Evolutionary conservation across 2,888 invertebrate genomes (phyloP).

Genomic region (Mactromeris polynyma): DNA sequence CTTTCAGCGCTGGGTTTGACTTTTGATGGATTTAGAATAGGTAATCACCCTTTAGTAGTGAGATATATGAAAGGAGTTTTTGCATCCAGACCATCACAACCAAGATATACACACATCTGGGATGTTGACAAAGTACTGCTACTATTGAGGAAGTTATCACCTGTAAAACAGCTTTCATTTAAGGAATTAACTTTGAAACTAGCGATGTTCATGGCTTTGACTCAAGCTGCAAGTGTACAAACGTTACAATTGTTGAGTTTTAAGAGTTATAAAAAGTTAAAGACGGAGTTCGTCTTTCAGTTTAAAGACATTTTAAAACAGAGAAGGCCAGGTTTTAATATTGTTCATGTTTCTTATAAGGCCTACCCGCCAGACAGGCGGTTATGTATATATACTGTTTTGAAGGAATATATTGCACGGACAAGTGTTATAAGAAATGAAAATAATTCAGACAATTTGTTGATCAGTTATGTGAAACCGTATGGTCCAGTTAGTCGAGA

Average conservation of each 20-base stretch:
- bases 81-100: conserved; percentile 34
- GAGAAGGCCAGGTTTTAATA: too few relatives aligned
- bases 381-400: too few relatives aligned
- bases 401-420: too few relatives aligned
- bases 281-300: too few relatives aligned
- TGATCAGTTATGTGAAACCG: too few relatives aligned
- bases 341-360: too few relatives aligned
- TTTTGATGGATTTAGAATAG: conserved; percentile 39
- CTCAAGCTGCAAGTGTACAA: conserved; percentile 50
- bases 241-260: conserved; percentile 45
- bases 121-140: conserved; percentile 36
- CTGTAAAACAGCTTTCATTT: conserved; percentile 27
- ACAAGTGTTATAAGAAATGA: too few relatives aligned
- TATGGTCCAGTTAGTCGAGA: too few relatives aligned
- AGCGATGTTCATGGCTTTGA: conserved; percentile 55
- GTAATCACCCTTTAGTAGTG: conserved; percentile 39
- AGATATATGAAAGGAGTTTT: conserved; percentile 53
- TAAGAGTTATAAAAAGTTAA: too few relatives aligned
- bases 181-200: conserved; percentile 50
- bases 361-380: too few relatives aligned
- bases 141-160: conserved; percentile 37
- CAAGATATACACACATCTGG: conserved; percentile 40
- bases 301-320: too few relatives aligned
- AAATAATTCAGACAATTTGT: too few relatives aligned
- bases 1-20: conserved; percentile 31